Evolutionary conservation across 1,140 invertebrate species (phyloP).

Genomic region (Brachionus paranguensis): DNA sequence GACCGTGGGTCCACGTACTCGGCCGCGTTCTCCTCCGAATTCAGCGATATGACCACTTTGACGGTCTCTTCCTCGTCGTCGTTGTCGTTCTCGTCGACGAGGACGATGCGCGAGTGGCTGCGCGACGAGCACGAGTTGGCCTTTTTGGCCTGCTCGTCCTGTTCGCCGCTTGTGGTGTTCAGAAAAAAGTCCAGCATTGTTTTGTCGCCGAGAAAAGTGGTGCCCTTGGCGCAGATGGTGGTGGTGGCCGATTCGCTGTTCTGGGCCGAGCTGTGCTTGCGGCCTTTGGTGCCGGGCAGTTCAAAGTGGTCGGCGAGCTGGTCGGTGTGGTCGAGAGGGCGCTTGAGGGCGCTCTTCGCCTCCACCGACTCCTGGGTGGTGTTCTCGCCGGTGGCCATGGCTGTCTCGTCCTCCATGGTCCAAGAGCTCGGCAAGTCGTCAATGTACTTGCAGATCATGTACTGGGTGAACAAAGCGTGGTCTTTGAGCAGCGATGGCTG

Average conservation of each 20-base stretch:
- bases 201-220: not conserved
- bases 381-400: not conserved
- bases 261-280: not conserved
- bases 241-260: not conserved
- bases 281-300: not conserved
- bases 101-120: constrained; percentile 17
- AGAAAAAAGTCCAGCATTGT: not conserved
- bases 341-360: not conserved
- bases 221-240: not conserved
- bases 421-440: constrained; percentile 13
- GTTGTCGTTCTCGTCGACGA: constrained; percentile 31
- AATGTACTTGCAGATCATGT: constrained; percentile 38
- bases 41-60: not conserved
- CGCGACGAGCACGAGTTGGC: not conserved
- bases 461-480: constrained; percentile 13
- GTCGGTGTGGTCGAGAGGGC: not conserved
- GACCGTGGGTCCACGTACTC: not conserved
- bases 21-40: not conserved
- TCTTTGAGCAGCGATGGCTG: constrained; percentile 6
- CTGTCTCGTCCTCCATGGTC: not conserved
- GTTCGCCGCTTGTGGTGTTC: not conserved
- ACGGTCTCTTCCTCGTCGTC: constrained; percentile 13
- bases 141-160: constrained; percentile 14
- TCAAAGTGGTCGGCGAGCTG: not conserved
- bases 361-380: not conserved